Evolutionary conservation across 1,140 invertebrate species (phyloP).

Genomic region (Hylaeus volcanicus): DNA sequence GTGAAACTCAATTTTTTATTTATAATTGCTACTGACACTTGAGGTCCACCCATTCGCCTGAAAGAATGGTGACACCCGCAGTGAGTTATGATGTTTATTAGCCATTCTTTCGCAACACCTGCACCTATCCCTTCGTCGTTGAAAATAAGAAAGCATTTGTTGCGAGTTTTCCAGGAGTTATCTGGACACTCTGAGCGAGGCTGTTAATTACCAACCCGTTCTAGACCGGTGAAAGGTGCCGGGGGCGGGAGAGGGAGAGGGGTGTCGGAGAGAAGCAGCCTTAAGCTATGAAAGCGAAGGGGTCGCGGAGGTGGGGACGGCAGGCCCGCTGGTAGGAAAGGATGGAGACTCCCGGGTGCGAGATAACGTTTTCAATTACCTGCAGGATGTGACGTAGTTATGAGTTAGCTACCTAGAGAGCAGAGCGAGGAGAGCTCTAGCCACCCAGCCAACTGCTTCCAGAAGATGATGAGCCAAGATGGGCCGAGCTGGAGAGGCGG

Average conservation of each 20-base stretch:
- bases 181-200: conserved; percentile 48
- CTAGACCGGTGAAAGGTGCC: conserved; percentile 40
- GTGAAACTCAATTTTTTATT: no score
- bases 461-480: conserved; percentile 76
- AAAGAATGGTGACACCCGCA: no score
- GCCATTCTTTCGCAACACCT: not conserved
- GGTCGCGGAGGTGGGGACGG: conserved; percentile 21
- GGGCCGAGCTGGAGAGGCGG: conserved; percentile 48
- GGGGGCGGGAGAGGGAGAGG: conserved; percentile 8
- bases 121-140: not conserved
- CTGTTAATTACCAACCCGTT: conserved; percentile 77
- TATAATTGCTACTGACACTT: no score
- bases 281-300: conserved; percentile 56
- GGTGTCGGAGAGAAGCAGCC: conserved; percentile 40
- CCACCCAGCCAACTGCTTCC: conserved; percentile 67
- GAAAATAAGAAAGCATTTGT: conserved; percentile 56
- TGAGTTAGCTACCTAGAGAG: conserved; percentile 77
- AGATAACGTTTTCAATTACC: conserved; percentile 82
- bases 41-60: no score
- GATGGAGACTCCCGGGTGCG: conserved; percentile 72
- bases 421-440: conserved; percentile 57
- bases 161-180: conserved; percentile 76
- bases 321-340: conserved; percentile 60
- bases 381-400: conserved; percentile 80
- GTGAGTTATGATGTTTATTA: no score